These are phyloP conservation scores for Calcarius lapponicus DNA, from an alignment of 2,797 vertebrate species.

Conservation along the genomic window DNA sequence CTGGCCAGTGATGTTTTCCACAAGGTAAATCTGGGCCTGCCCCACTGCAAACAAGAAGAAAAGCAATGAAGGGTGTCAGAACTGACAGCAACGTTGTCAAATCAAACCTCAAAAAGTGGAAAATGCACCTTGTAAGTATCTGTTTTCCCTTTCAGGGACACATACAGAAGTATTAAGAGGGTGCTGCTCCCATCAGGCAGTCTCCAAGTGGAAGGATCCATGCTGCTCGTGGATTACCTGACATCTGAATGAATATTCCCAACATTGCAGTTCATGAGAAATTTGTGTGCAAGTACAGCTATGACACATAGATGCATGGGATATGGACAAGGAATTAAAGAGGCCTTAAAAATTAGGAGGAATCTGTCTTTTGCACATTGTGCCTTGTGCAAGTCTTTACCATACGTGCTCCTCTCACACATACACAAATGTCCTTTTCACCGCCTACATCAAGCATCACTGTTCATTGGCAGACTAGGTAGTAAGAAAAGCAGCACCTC, in stretches of 20 bases:
- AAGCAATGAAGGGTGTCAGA: neutral
- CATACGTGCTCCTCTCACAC: neutral
- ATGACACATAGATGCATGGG: neutral
- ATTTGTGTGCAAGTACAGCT: neutral
- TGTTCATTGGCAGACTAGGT: neutral
- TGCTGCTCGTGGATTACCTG: neutral
- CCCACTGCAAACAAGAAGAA: neutral
- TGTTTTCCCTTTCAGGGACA: neutral
- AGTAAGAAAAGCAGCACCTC: neutral
- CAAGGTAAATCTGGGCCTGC: neutral
- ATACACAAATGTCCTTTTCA: neutral
- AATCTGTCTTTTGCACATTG: neutral
- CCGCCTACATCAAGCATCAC: neutral
- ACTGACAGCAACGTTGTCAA: neutral
- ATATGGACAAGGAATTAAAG: neutral
- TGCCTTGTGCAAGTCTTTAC: neutral
- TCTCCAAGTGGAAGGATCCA: neutral
- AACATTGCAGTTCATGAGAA: neutral
- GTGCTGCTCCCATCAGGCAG: neutral
- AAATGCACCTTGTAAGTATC: neutral
- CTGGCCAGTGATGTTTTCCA: neutral
- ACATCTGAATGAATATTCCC: neutral
- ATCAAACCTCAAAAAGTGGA: neutral
- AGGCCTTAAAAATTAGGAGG: neutral
- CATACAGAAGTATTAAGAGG: neutral